Conservation (phyloP, 92 coral and sea anemone genomes). For the Pocillopora grandis region DNA sequence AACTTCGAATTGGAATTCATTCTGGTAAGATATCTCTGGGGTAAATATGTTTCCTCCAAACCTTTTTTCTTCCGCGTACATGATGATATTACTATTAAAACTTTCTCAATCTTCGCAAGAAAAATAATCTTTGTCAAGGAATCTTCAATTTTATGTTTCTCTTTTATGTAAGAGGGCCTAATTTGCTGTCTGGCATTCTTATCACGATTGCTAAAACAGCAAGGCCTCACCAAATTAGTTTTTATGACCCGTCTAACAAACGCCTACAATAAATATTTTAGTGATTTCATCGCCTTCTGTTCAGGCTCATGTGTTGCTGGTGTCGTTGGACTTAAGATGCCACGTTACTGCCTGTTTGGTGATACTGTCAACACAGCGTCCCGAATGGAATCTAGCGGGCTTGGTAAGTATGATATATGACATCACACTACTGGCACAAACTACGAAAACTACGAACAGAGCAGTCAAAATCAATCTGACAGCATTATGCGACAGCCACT, state of each 20-base stretch:
- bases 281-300: background rate
- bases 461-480: no score
- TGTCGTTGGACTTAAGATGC: slow-evolving; percentile 81
- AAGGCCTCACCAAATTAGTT: no score
- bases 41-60: background rate
- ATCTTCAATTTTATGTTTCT: no score
- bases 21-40: slow-evolving; percentile 49
- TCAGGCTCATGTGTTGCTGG: slow-evolving; percentile 83
- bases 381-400: slow-evolving; percentile 83
- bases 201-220: no score
- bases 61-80: background rate
- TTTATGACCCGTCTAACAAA: background rate
- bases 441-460: no score
- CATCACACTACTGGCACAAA: no score
- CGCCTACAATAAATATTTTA: background rate
- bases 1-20: slow-evolving; percentile 80
- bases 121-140: no score
- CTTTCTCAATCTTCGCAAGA: background rate
- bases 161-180: no score
- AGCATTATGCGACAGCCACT: no score
- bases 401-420: slow-evolving; percentile 47
- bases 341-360: slow-evolving; percentile 79
- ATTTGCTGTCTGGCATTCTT: no score
- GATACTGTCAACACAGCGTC: slow-evolving; percentile 85
- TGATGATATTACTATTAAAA: background rate